These are phyloP conservation scores for Abscondita cerata DNA, from an alignment of 2,888 invertebrate species.

Conservation along the genomic window DNA sequence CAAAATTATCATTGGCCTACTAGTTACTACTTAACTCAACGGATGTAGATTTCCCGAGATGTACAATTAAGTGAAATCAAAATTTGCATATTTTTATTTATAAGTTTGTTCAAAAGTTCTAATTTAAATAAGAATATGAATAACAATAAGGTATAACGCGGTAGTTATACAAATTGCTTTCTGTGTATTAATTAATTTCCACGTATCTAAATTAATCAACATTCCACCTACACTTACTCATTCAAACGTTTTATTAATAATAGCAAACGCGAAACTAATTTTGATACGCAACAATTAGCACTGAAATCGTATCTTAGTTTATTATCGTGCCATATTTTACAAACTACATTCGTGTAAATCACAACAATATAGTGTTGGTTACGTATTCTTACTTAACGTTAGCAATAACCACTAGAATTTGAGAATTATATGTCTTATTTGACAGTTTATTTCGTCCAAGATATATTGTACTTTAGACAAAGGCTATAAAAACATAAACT, in stretches of 20 bases:
- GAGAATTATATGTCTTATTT: too few species aligned
- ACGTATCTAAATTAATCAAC: slow-evolving; percentile 21
- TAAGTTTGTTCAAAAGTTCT: background rate
- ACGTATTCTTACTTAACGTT: too few species aligned
- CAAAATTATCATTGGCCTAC: slow-evolving; percentile 23
- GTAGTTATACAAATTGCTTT: background rate
- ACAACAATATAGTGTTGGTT: too few species aligned
- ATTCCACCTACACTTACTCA: slow-evolving; percentile 10
- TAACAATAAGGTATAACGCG: background rate
- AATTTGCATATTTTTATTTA: slow-evolving; percentile 10
- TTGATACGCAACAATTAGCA: slow-evolving; percentile 11
- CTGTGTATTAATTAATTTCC: slow-evolving; percentile 13
- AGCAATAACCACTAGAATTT: too few species aligned
- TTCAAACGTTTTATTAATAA: slow-evolving; percentile 13
- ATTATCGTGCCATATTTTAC: too few species aligned
- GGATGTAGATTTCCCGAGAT: slow-evolving; percentile 25
- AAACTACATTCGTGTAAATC: too few species aligned
- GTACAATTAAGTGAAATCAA: slow-evolving; percentile 13
- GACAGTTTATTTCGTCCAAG: too few species aligned
- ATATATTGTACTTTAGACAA: too few species aligned
- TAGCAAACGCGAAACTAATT: slow-evolving; percentile 20
- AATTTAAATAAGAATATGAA: too few species aligned
- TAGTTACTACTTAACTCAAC: slow-evolving; percentile 2
- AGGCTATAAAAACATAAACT: too few species aligned
- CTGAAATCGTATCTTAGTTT: too few species aligned